Percentiles rank a stretch among this genome's conserved stretches.
Evolutionary conservation across 2,797 vertebrate species (phyloP).

Genomic region (Crypturellus tataupa): DNA sequence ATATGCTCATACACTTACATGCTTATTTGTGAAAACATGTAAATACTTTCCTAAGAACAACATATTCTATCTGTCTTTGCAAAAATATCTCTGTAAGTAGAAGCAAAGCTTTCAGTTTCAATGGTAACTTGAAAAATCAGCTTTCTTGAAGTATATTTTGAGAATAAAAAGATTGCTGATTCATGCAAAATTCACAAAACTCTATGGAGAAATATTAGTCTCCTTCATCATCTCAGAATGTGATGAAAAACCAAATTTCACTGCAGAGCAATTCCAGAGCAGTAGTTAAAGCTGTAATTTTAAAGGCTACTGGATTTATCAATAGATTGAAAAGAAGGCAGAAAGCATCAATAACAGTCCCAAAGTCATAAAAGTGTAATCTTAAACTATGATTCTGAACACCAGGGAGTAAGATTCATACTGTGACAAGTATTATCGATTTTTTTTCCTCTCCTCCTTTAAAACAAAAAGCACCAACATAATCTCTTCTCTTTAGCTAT

Average conservation of each 20-base stretch:
- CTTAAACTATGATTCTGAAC: slow-evolving; percentile 5
- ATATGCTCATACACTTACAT: not conserved
- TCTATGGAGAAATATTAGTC: slow-evolving; percentile 26
- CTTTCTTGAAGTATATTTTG: slow-evolving; percentile 19
- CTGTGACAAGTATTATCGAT: slow-evolving; percentile 1
- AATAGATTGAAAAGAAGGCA: not conserved
- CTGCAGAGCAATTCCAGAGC: slow-evolving; percentile 2
- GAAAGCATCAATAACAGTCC: not conserved
- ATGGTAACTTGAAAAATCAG: not conserved
- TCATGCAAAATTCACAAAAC: not conserved
- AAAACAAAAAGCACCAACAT: not conserved
- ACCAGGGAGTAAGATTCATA: slow-evolving; percentile 25
- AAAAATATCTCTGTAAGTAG: not conserved
- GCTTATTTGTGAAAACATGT: not conserved
- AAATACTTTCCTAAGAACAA: not conserved
- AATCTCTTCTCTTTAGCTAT: slow-evolving; percentile 8
- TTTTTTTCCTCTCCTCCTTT: slow-evolving; percentile 33
- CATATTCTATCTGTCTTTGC: not conserved
- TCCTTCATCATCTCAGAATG: slow-evolving; percentile 22
- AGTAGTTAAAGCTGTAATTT: slow-evolving; percentile 48
- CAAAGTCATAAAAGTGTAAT: slow-evolving; percentile 35
- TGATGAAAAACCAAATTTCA: slow-evolving; percentile 28
- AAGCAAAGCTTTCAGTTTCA: not conserved
- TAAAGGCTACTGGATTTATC: slow-evolving; percentile 34
- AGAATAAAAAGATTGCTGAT: not conserved